Evolutionary conservation across 2,888 invertebrate species (phyloP), one percentile per base, ranked within the genome.

Genomic region (Drosophila pullipes): DNA sequence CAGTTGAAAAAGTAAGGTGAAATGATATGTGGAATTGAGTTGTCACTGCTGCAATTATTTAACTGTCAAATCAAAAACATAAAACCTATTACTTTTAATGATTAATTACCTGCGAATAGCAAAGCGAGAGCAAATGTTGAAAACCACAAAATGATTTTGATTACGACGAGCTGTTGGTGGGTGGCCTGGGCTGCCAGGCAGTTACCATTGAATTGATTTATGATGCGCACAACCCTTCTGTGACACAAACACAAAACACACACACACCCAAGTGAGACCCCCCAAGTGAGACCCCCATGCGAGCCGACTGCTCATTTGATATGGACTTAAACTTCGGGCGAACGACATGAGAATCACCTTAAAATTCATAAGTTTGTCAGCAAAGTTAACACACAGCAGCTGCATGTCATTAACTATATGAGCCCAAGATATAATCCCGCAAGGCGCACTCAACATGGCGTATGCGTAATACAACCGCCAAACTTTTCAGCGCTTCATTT

Each of bases 1-100:
- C 49, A 28, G 30, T n/a, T 35, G 18, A 52, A 62, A 57, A 37
- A 35, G 25, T 18, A 58, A 62, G 39, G 6, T 52, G 53, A 37
- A 65, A 53, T 52, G 47, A 2, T 49, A 33, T 52, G 25, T 73
- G 78, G 72, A 55, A 78, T 76, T 71, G 77, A 82, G 78, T 78
- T 89, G 86, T 87, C 86, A 74, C 86, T 85, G 81, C 81, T 85
- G 89, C 86, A 87, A 87, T 87, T 90, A 90, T 90, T 87, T 89
- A 87, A 75, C 74, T 88, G 90, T 88, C 88, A 90, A 85, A 90
- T 85, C 90, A 83, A 82, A 47, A 90, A 85, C 75, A 79, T 76
- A 83, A 83, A 90, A 88, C 85, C 88, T 90, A 90, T 87, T 87
- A 90, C 77, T 88, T 89, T 75, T 58, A 60, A 85, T 85, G 85